Evolutionary conservation across 2,888 invertebrate species (phyloP).

Genomic region (Pimpla rufipes): DNA sequence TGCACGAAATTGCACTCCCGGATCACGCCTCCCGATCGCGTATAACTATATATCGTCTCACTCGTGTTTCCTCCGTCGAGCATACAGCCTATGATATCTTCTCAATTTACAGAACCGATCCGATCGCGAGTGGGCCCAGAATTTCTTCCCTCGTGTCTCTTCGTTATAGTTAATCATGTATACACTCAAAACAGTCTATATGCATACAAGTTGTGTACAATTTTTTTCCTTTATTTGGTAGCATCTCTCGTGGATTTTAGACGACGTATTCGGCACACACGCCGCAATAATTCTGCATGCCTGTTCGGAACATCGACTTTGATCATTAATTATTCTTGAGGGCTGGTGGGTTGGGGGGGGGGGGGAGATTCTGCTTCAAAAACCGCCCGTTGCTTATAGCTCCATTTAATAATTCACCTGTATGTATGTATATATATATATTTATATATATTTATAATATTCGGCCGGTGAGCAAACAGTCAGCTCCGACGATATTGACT

Average conservation of each 20-base stretch:
- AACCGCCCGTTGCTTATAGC: slow-evolving; percentile 36
- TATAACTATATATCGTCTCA: too few species aligned
- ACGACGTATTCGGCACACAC: slow-evolving; percentile 47
- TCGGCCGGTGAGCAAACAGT: slow-evolving; percentile 59
- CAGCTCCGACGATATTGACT: slow-evolving; percentile 67
- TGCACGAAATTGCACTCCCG: neutral
- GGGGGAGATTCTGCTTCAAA: neutral
- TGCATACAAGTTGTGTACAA: slow-evolving; percentile 52
- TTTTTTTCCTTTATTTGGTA: slow-evolving; percentile 14
- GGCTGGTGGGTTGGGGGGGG: neutral
- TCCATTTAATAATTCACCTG: slow-evolving; percentile 64
- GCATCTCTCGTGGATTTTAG: neutral
- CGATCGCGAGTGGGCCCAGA: neutral
- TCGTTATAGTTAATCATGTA: slow-evolving; percentile 32
- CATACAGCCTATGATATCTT: slow-evolving; percentile 3
- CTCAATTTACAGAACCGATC: slow-evolving; percentile 61
- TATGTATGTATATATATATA: slow-evolving; percentile 66
- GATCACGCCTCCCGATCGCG: neutral
- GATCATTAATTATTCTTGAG: slow-evolving; percentile 49
- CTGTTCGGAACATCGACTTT: slow-evolving; percentile 58
- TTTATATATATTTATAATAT: slow-evolving; percentile 68
- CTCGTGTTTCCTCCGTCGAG: neutral
- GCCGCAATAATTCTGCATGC: slow-evolving; percentile 29
- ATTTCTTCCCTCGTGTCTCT: neutral
- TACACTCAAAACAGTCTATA: slow-evolving; percentile 53